Evolutionary conservation across 2,888 invertebrate species (phyloP), one percentile per base, ranked within the genome.

Genomic region (Anodontia alba): DNA sequence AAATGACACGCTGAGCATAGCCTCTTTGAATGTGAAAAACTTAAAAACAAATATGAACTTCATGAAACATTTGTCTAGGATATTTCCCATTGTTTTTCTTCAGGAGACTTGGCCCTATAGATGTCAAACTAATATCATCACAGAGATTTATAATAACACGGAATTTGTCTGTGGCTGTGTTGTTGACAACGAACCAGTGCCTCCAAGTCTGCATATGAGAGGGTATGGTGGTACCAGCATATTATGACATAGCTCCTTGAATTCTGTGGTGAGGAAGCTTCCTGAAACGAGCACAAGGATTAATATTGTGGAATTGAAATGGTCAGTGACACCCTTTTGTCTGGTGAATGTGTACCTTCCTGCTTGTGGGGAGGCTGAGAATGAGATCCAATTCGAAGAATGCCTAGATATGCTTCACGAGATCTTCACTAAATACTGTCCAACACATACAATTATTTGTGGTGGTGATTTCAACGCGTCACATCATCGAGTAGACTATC

Each of bases 1-100:
- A 26, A 8, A 8, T 54, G 54, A 54, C n/a, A 54, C 54, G 54
- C 54, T 54, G 23, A 26, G 23, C 54, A 54, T 54, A 54, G 26
- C 54, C 54, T 26, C 54, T 15, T 54, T 54, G 26, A 54, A 54
- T 26, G 54, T 54, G 23, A 54, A 54, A 26, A 23, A 54, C 23
- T n/a, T 54, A n/a, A 54, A 26, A 26, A 54, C 54, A 23, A 54
- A 54, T 54, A 26, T 54, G 23, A 54, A 54, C n/a, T 54, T 54
- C 23, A 26, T 54, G 54, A 54, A 54, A 26, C n/a, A 54, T 54
- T 26, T 54, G 5, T 54, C 54, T 8, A 26, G 54, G 26, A 3
- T 3, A n/a, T 54, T 54, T n/a, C 54, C 54, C 26, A 54, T 54
- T 54, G 23, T 54, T 12, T 54, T 54, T 54, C 54, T 54, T 54